Conservation (phyloP, 2,888 invertebrate species). For the Dryadula phaetusa region DNA sequence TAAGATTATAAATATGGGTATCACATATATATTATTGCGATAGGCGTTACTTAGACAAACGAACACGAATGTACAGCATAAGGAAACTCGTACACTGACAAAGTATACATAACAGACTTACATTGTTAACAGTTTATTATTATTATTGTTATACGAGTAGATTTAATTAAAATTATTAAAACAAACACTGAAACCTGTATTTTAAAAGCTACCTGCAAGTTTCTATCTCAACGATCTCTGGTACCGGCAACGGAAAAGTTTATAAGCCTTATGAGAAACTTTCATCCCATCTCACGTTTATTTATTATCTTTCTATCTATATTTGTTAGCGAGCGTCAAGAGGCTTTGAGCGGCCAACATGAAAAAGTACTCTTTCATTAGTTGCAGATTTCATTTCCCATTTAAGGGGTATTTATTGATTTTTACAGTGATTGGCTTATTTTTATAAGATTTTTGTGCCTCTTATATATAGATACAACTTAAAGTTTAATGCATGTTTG, state of each 20-base stretch:
- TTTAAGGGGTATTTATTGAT: slow-evolving; percentile 12
- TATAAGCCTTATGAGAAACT: slow-evolving; percentile 28
- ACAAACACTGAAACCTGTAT: not conserved
- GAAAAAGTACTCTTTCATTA: slow-evolving; percentile 32
- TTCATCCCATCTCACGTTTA: slow-evolving; percentile 14
- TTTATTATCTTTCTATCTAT: slow-evolving; percentile 25
- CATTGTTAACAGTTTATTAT: too few species aligned
- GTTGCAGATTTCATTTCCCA: slow-evolving; percentile 24
- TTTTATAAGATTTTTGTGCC: not conserved
- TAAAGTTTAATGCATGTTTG: too few species aligned
- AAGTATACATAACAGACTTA: not conserved
- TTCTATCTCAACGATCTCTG: slow-evolving; percentile 10
- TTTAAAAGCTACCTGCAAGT: slow-evolving; percentile 13
- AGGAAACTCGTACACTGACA: not conserved
- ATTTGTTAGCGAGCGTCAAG: slow-evolving; percentile 25
- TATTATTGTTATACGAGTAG: not conserved
- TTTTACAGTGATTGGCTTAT: slow-evolving; percentile 13
- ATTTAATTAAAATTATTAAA: not conserved
- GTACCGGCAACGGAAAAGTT: slow-evolving; percentile 27
- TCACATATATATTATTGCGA: not conserved
- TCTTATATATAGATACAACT: not conserved
- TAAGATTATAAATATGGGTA: not conserved
- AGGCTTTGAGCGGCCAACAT: slow-evolving; percentile 26
- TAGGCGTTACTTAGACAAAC: not conserved
- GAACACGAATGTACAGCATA: not conserved